Conservation (phyloP, 2,888 invertebrate species). For the Pseudococcus jackbeardsleyi region DNA sequence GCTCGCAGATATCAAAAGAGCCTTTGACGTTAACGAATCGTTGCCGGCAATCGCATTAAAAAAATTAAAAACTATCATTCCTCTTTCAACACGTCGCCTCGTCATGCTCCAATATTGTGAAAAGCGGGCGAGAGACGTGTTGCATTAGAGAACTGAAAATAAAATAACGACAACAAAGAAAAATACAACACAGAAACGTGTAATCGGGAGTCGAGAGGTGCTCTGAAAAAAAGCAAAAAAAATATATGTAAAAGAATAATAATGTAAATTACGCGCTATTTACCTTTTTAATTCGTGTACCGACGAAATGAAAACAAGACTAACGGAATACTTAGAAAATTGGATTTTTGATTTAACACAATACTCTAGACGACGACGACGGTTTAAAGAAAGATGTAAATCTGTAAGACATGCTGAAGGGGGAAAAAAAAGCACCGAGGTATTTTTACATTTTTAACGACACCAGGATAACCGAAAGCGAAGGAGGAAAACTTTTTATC, state of each 20-base stretch:
- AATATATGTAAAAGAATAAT: not conserved
- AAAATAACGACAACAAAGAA: not conserved
- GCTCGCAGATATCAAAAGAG: conserved; percentile 35
- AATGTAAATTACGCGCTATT: conserved; percentile 12
- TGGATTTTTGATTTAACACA: conserved; percentile 52
- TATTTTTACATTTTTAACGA: conserved; percentile 24
- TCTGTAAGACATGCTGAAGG: conserved; percentile 6
- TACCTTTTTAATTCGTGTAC: conserved; percentile 49
- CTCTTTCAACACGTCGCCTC: not conserved
- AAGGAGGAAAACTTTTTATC: conserved; percentile 25
- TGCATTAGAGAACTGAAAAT: not conserved
- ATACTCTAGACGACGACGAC: not conserved
- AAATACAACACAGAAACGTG: not conserved
- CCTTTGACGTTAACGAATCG: conserved; percentile 43
- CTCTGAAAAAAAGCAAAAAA: not conserved
- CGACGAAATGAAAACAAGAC: conserved; percentile 15
- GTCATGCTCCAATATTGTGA: not conserved
- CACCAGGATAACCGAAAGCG: not conserved
- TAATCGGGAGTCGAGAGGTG: not conserved
- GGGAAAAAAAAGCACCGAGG: not conserved
- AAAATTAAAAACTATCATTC: conserved; percentile 45
- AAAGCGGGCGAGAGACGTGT: not conserved
- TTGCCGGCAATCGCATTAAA: conserved; percentile 33
- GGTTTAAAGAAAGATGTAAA: conserved; percentile 38
- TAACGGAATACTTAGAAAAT: conserved; percentile 36